Evolutionary conservation across 53 echinoderm and acorn worm genomes (phyloP).

Genomic region (Crossaster papposus): DNA sequence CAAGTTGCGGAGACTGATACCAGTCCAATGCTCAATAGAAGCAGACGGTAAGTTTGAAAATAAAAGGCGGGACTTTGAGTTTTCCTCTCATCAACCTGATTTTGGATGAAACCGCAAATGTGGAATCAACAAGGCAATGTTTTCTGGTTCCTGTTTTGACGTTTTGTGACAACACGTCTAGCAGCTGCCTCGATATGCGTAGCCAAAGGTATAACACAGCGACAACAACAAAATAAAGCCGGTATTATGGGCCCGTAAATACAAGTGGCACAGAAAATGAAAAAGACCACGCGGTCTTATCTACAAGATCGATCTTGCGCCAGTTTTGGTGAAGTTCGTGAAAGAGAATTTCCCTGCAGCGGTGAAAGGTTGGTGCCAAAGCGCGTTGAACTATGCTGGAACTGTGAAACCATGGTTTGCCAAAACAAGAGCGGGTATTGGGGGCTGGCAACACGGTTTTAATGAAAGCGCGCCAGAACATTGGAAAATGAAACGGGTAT

Average conservation of each 20-base stretch:
- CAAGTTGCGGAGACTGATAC: neutral
- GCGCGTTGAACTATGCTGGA: slow-evolving; percentile 18
- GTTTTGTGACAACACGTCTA: neutral
- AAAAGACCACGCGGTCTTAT: slow-evolving; percentile 40
- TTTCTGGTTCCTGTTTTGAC: neutral
- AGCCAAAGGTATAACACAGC: neutral
- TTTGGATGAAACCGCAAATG: neutral
- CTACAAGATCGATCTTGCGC: slow-evolving; percentile 48
- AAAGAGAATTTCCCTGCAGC: slow-evolving; percentile 32
- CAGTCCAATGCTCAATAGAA: neutral
- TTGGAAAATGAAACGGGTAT: neutral
- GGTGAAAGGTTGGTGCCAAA: neutral
- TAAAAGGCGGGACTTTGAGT: neutral
- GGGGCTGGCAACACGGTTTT: neutral
- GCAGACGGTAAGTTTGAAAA: slow-evolving; percentile 17
- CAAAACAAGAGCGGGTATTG: neutral
- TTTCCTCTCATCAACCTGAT: neutral
- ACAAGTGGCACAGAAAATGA: neutral
- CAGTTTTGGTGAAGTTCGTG: slow-evolving; percentile 41
- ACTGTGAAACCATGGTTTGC: slow-evolving; percentile 2
- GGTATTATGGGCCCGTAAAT: neutral
- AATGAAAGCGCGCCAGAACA: neutral
- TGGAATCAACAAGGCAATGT: neutral
- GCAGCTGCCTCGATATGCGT: slow-evolving; percentile 28
- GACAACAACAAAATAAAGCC: slow-evolving; percentile 14